phyloP scores from a whole-genome alignment of 2,888 invertebrate species.

The Urechis unicinctus region DNA sequence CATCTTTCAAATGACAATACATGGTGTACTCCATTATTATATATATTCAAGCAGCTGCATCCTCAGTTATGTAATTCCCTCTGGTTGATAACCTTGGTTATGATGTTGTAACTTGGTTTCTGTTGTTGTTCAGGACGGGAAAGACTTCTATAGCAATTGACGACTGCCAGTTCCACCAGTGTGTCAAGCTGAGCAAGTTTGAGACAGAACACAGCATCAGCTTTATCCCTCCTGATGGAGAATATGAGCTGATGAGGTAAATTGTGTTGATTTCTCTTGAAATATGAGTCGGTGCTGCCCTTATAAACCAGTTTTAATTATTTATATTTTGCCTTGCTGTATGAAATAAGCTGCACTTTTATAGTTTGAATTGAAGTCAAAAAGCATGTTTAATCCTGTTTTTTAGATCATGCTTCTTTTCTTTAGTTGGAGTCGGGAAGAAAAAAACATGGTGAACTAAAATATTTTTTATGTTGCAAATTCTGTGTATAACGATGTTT shows the following conservation, averaged over 20 bases:
- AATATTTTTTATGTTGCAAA: neutral
- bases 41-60: too few relatives aligned
- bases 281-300: neutral
- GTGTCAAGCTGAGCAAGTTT: constrained; percentile 98
- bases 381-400: neutral
- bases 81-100: too few relatives aligned
- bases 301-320: too few relatives aligned
- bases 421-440: too few relatives aligned
- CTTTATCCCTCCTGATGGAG: constrained; percentile 99
- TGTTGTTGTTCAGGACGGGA: constrained; percentile 9
- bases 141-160: constrained; percentile 70
- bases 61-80: too few relatives aligned
- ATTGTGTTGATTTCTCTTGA: neutral
- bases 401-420: too few relatives aligned
- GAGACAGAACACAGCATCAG: constrained; percentile 99
- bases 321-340: too few relatives aligned
- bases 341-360: too few relatives aligned
- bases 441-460: neutral
- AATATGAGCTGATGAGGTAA: constrained; percentile 97
- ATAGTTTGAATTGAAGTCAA: neutral
- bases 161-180: constrained; percentile 99
- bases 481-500: neutral
- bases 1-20: too few relatives aligned
- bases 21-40: too few relatives aligned
- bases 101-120: too few relatives aligned